Evolutionary conservation across 2,113 vertebrate species (phyloP).

Genomic region (Chaetorhynchus papuensis): DNA sequence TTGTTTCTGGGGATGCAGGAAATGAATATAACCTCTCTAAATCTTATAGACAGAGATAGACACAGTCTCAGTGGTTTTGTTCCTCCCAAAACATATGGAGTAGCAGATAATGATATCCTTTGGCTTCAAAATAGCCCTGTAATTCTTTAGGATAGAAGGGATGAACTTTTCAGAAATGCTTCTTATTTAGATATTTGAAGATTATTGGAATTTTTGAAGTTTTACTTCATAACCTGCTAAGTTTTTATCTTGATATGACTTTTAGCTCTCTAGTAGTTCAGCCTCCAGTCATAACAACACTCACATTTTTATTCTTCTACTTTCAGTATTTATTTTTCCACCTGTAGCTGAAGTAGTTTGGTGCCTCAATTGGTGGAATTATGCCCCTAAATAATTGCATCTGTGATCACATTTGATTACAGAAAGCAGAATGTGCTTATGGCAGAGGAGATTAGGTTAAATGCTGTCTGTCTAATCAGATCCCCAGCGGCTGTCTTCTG

Average conservation of each 20-base stretch:
- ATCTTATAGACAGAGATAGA: background rate
- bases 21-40: background rate
- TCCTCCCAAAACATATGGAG: background rate
- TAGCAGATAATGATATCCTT: background rate
- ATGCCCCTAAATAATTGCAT: slow-evolving; percentile 11
- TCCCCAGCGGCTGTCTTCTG: background rate
- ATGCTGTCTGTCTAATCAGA: slow-evolving; percentile 15
- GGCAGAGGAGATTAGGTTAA: slow-evolving; percentile 43
- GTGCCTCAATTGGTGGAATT: slow-evolving; percentile 30
- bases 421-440: background rate
- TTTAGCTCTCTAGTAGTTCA: background rate
- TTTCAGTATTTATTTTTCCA: background rate
- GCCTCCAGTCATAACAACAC: background rate
- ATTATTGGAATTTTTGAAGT: background rate
- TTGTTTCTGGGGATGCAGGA: background rate
- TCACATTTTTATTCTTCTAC: background rate
- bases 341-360: background rate
- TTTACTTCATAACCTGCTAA: background rate
- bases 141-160: background rate
- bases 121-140: background rate
- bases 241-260: background rate
- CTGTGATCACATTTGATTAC: slow-evolving; percentile 43
- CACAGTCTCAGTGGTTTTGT: background rate
- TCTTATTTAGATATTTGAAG: background rate
- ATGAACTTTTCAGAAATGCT: background rate